Conservation (phyloP, 2,113 vertebrate genomes). For the Chinchilla lanigera region DNA sequence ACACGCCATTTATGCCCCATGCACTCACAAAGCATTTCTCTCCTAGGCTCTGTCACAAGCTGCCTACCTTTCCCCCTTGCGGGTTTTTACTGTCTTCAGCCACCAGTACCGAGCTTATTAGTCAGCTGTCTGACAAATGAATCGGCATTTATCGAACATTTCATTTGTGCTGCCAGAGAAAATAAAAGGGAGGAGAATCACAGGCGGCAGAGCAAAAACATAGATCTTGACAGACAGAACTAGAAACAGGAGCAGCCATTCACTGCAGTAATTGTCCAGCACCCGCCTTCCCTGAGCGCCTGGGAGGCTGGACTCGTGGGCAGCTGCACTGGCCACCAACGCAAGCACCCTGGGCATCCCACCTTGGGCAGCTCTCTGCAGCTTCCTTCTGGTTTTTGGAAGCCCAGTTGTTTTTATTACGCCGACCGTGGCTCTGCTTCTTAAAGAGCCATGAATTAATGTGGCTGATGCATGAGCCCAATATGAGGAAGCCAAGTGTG, state of each 20-base stretch:
- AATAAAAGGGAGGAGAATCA: not conserved
- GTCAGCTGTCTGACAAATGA: not conserved
- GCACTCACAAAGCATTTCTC: too few relatives aligned
- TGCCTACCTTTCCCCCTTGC: not conserved
- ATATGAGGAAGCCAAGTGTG: too few relatives aligned
- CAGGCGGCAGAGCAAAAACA: not conserved
- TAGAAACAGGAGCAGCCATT: not conserved
- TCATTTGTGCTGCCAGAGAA: not conserved
- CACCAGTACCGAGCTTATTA: not conserved
- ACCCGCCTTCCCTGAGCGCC: not conserved
- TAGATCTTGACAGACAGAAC: not conserved
- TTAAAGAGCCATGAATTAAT: not conserved
- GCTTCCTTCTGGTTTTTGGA: not conserved
- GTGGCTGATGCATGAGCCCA: not conserved
- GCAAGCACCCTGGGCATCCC: too few relatives aligned
- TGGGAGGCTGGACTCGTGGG: accelerated
- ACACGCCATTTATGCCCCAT: accelerated
- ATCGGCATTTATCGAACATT: not conserved
- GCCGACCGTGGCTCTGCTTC: not conserved
- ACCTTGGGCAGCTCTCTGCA: not conserved
- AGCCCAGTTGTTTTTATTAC: not conserved
- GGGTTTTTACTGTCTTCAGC: not conserved
- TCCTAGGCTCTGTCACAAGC: accelerated
- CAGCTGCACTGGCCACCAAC: not conserved
- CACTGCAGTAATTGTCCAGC: too few relatives aligned